phyloP scores from a whole-genome alignment of 2,113 vertebrate genomes.

The Ammospiza nelsoni region DNA sequence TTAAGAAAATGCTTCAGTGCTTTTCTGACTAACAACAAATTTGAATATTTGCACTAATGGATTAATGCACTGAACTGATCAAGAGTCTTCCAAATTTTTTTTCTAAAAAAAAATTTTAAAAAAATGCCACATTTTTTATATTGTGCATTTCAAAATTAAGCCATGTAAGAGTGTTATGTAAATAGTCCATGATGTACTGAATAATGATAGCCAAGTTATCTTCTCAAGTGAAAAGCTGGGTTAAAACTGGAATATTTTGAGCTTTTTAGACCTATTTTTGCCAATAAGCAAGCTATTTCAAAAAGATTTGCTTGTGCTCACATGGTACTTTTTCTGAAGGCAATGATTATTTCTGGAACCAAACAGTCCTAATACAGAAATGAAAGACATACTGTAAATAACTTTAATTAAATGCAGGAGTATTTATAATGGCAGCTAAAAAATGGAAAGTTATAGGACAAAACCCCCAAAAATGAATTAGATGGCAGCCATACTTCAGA shows the following conservation, averaged over 20 bases:
- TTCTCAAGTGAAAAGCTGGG: neutral
- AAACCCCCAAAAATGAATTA: neutral
- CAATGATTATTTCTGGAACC: neutral
- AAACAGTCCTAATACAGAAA: neutral
- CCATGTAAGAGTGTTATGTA: neutral
- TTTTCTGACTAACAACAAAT: constrained; percentile 20
- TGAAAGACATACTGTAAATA: neutral
- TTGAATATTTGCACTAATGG: neutral
- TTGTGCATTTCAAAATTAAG: neutral
- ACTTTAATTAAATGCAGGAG: neutral
- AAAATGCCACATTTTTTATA: neutral
- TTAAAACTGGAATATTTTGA: neutral
- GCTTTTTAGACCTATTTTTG: neutral
- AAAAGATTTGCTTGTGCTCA: neutral
- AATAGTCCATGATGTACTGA: neutral
- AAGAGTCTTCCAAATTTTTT: neutral
- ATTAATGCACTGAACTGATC: neutral
- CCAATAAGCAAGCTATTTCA: neutral
- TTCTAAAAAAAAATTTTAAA: neutral
- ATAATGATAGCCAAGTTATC: neutral
- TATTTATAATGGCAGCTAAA: neutral
- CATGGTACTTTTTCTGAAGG: neutral
- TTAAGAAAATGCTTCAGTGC: constrained; percentile 43
- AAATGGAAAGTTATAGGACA: neutral
- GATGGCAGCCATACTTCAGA: neutral